Evolutionary conservation across 2,888 invertebrate genomes (phyloP).

Genomic region (Latrodectus hesperus): DNA sequence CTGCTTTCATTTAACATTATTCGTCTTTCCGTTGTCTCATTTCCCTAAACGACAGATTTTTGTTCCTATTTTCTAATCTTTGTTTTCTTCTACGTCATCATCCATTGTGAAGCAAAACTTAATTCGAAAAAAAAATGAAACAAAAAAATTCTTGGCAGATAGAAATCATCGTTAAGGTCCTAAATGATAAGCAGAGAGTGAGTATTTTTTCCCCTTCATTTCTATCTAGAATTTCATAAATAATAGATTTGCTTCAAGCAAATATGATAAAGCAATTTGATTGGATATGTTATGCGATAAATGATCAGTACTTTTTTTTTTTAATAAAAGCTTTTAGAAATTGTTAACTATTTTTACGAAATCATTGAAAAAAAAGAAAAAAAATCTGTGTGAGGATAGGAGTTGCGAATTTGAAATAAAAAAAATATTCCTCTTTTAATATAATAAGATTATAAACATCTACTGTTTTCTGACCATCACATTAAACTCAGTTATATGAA

Average conservation of each 20-base stretch:
- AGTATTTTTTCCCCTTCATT: not conserved
- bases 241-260: not conserved
- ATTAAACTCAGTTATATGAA: no score
- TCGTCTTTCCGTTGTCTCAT: conserved; percentile 49
- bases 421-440: no score
- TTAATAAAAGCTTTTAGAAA: no score
- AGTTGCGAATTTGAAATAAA: no score
- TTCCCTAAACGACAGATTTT: conserved; percentile 53
- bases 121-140: not conserved
- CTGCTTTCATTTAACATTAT: conserved; percentile 39
- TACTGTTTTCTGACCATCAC: no score
- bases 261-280: no score
- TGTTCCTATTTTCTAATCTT: conserved; percentile 9
- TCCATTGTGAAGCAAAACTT: not conserved
- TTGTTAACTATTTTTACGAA: no score
- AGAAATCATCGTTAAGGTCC: not conserved
- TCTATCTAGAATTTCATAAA: not conserved
- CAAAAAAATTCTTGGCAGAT: not conserved
- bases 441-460: no score
- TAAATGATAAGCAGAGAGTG: not conserved
- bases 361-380: no score
- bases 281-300: no score
- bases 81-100: conserved; percentile 8
- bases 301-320: no score
- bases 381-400: no score